A percentile compares a stretch with the other conserved stretches of the same genome.
Conservation (phyloP, 1,140 invertebrate genomes). For the Parapsyche elsis region DNA sequence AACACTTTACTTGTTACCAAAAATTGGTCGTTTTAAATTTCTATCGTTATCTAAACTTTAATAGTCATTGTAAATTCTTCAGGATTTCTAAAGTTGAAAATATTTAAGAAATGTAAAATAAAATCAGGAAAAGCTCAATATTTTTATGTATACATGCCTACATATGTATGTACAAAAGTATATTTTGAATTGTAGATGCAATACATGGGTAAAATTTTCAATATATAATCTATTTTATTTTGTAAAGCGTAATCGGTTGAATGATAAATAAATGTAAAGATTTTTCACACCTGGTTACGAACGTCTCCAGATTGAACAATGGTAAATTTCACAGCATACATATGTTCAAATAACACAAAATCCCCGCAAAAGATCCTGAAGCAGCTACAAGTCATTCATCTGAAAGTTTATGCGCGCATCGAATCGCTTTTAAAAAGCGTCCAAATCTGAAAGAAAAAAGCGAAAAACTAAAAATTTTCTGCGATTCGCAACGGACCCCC, state of each 20-base stretch:
- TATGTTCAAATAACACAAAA: conserved; percentile 44
- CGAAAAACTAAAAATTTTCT: conserved; percentile 56
- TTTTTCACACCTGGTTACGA: conserved; percentile 55
- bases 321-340: conserved; percentile 46
- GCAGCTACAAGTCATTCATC: conserved; percentile 49
- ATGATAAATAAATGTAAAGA: conserved; percentile 34
- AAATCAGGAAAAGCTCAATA: no score
- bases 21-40: no score
- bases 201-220: no score
- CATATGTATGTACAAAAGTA: background rate
- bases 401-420: conserved; percentile 53
- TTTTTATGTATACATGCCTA: no score
- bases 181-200: no score
- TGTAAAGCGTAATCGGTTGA: background rate
- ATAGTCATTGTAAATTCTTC: no score
- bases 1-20: no score
- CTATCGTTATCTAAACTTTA: no score
- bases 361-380: conserved; percentile 24
- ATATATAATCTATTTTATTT: background rate
- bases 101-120: no score
- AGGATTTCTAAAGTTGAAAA: no score
- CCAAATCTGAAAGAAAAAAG: conserved; percentile 57
- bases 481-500: conserved; percentile 52
- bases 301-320: conserved; percentile 11
- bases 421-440: conserved; percentile 56